phyloP scores from a whole-genome alignment of 2,113 vertebrate genomes.

The Dipodomys spectabilis region DNA sequence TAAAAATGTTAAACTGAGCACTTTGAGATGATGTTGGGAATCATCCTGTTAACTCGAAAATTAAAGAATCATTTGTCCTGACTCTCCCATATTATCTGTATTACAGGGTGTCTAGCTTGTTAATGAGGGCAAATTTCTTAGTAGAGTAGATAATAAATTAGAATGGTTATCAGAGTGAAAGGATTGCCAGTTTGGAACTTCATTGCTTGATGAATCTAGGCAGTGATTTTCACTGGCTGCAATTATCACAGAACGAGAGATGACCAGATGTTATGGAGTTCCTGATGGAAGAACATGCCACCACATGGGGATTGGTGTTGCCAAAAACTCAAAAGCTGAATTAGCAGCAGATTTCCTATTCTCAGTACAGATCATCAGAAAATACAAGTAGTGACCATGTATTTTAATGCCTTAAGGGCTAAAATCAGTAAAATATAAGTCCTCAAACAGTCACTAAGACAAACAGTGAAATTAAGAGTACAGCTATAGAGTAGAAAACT shows the following conservation, averaged over 20 bases:
- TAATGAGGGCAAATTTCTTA: neutral
- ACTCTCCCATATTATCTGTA: neutral
- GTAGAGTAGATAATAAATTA: neutral
- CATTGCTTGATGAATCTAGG: neutral
- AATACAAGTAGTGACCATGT: neutral
- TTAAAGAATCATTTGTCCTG: neutral
- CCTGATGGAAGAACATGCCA: neutral
- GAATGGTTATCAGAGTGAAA: neutral
- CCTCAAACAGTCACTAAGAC: neutral
- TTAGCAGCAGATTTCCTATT: neutral
- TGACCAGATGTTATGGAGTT: neutral
- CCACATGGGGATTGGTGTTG: neutral
- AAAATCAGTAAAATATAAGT: neutral
- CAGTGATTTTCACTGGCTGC: neutral
- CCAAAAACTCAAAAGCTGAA: neutral
- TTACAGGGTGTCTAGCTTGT: neutral
- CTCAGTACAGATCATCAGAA: neutral
- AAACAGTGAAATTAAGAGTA: neutral
- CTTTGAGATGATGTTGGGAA: neutral
- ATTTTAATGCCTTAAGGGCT: neutral
- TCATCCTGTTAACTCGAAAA: conserved; percentile 22
- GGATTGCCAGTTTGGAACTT: neutral
- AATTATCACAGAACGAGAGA: neutral
- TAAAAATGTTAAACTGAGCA: neutral
- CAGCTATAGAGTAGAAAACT: neutral